phyloP scores from a whole-genome alignment of 2,888 invertebrate species.

The Spodoptera exigua region DNA sequence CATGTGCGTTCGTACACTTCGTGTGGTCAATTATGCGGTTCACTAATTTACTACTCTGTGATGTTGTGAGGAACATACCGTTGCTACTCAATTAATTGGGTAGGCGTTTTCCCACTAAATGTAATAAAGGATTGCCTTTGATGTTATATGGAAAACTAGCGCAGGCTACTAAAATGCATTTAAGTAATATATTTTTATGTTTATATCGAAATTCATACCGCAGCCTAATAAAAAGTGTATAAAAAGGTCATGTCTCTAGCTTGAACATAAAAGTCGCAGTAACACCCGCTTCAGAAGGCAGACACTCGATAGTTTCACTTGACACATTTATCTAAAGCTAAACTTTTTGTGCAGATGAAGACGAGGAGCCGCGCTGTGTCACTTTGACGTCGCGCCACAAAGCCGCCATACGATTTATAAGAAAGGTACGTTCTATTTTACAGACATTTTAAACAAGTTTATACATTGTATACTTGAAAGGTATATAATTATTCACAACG shows the following conservation, averaged over 20 bases:
- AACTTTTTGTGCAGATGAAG: constrained; percentile 91
- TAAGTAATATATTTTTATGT: constrained; percentile 8
- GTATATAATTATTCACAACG: constrained; percentile 5
- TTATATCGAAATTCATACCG: constrained; percentile 7
- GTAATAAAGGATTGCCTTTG: constrained; percentile 34
- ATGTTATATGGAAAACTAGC: constrained; percentile 33
- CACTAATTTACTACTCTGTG: constrained; percentile 43
- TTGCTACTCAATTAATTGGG: constrained; percentile 28
- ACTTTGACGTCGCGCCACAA: constrained; percentile 96
- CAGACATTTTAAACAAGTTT: constrained; percentile 6
- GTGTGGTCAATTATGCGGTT: constrained; percentile 55
- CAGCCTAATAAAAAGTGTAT: constrained; percentile 4
- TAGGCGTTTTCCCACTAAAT: constrained; percentile 24
- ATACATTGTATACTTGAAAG: not conserved
- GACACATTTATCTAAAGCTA: constrained; percentile 25
- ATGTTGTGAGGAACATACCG: constrained; percentile 18
- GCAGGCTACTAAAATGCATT: not conserved
- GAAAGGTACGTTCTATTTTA: constrained; percentile 92
- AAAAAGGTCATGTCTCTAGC: constrained; percentile 29
- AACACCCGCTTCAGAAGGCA: constrained; percentile 40
- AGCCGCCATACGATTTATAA: constrained; percentile 96
- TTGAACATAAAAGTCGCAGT: constrained; percentile 26
- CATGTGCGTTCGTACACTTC: constrained; percentile 26
- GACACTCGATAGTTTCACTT: constrained; percentile 16
- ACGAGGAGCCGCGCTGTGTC: constrained; percentile 94